phyloP scores from a whole-genome alignment of 1,140 invertebrate genomes.

The Achroia grisella region DNA sequence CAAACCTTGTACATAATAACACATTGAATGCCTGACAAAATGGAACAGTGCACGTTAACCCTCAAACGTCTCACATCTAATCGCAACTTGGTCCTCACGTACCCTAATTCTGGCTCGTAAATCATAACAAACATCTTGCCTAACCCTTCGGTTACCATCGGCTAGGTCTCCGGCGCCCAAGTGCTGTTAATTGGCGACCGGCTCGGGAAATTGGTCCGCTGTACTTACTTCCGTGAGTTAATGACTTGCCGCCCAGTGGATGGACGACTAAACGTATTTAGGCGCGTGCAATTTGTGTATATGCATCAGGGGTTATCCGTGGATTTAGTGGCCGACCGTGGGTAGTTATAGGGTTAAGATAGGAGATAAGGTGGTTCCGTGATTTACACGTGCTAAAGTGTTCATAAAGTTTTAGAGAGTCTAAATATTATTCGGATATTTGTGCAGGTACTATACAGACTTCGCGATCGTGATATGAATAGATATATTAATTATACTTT shows the following conservation, averaged over 20 bases:
- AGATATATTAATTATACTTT: too few species aligned
- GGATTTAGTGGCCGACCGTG: not conserved
- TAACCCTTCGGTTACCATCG: slow-evolving; percentile 50
- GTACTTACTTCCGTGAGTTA: slow-evolving; percentile 62
- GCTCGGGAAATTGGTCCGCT: slow-evolving; percentile 62
- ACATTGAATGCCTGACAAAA: too few species aligned
- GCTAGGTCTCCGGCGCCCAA: slow-evolving; percentile 31
- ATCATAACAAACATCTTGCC: slow-evolving; percentile 65
- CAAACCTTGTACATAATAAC: too few species aligned
- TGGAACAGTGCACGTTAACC: slow-evolving; percentile 4
- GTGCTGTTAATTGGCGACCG: slow-evolving; percentile 62
- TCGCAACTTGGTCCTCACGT: slow-evolving; percentile 7
- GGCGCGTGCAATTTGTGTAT: slow-evolving; percentile 56
- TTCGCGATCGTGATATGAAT: too few species aligned
- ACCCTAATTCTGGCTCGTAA: slow-evolving; percentile 28
- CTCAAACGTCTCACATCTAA: slow-evolving; percentile 10
- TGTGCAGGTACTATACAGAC: too few species aligned
- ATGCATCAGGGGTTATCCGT: slow-evolving; percentile 25
- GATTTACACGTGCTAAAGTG: too few species aligned
- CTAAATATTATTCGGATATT: too few species aligned
- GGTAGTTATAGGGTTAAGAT: slow-evolving; percentile 7
- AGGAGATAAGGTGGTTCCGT: slow-evolving; percentile 2
- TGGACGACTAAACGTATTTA: slow-evolving; percentile 60
- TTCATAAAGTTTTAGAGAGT: too few species aligned
- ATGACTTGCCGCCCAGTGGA: slow-evolving; percentile 61